Evolutionary conservation across 2,888 invertebrate species (phyloP).

Genomic region (Cristatella mucedo): DNA sequence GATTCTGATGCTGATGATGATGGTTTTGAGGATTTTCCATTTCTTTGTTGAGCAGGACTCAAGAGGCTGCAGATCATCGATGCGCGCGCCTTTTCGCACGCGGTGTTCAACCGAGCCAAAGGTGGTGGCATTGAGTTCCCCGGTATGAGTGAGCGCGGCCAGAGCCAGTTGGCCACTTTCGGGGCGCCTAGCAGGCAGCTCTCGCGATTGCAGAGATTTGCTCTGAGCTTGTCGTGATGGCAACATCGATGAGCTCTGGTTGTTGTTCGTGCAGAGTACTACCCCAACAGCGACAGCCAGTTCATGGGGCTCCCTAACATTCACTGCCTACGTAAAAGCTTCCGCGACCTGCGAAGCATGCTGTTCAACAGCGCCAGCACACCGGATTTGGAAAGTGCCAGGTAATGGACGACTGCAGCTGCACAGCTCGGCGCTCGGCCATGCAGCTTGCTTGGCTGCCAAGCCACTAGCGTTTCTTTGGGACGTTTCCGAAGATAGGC

Average conservation of each 20-base stretch:
- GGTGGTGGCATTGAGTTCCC: slow-evolving; percentile 92
- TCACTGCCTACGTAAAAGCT: slow-evolving; percentile 81
- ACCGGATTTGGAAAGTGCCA: too few relatives aligned
- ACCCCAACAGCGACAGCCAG: slow-evolving; percentile 80
- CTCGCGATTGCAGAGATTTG: not conserved
- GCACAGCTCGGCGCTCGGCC: too few relatives aligned
- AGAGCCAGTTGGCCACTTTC: not conserved
- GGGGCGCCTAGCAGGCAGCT: not conserved
- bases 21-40: too few relatives aligned
- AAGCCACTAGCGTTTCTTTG: too few relatives aligned
- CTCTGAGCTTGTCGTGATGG: not conserved
- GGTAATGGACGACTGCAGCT: too few relatives aligned
- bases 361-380: too few relatives aligned
- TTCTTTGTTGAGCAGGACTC: too few relatives aligned
- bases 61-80: slow-evolving; percentile 76
- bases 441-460: too few relatives aligned
- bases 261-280: slow-evolving; percentile 61
- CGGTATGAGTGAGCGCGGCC: slow-evolving; percentile 19
- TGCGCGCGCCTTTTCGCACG: slow-evolving; percentile 85
- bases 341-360: slow-evolving; percentile 60
- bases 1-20: too few relatives aligned
- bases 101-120: slow-evolving; percentile 84
- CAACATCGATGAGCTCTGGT: not conserved
- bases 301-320: slow-evolving; percentile 97
- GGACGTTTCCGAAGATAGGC: too few relatives aligned